These are phyloP conservation scores for Scolopax rusticola DNA, from an alignment of 2,797 vertebrate genomes.

Conservation along the genomic window DNA sequence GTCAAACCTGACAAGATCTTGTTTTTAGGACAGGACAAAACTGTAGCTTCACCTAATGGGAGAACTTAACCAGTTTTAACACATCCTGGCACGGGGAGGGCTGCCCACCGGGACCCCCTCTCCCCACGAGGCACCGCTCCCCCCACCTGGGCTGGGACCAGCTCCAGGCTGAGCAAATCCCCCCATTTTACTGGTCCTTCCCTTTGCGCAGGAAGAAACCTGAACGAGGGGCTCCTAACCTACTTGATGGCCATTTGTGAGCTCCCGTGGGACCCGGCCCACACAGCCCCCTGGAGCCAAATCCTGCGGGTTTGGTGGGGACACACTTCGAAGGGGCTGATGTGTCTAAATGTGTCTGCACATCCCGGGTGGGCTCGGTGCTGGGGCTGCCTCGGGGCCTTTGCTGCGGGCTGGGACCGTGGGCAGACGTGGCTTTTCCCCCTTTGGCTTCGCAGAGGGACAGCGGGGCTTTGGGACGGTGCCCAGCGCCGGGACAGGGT, in stretches of 20 bases:
- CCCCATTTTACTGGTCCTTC: not conserved
- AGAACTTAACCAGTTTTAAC: not conserved
- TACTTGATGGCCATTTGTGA: not conserved
- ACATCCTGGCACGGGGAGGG: not conserved
- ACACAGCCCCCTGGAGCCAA: not conserved
- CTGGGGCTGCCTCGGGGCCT: not conserved
- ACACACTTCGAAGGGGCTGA: not conserved
- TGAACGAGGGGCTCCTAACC: not conserved
- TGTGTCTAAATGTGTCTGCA: not conserved
- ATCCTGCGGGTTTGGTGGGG: not conserved
- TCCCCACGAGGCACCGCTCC: not conserved
- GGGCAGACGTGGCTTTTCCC: not conserved
- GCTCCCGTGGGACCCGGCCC: not conserved
- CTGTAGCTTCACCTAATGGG: not conserved
- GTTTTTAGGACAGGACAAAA: conserved; percentile 31
- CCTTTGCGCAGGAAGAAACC: not conserved
- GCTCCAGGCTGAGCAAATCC: not conserved
- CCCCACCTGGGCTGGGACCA: fast-evolving
- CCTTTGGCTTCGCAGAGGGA: not conserved
- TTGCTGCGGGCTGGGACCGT: not conserved
- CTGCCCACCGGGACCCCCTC: not conserved
- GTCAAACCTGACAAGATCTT: conserved; percentile 29
- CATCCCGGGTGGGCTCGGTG: not conserved
- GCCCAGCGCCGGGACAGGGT: not conserved
- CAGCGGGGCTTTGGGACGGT: not conserved